A percentile compares a stretch with the other conserved stretches of the same genome.
Evolutionary conservation across 1,140 invertebrate genomes (phyloP).

Genomic region (Lucilia cuprina): DNA sequence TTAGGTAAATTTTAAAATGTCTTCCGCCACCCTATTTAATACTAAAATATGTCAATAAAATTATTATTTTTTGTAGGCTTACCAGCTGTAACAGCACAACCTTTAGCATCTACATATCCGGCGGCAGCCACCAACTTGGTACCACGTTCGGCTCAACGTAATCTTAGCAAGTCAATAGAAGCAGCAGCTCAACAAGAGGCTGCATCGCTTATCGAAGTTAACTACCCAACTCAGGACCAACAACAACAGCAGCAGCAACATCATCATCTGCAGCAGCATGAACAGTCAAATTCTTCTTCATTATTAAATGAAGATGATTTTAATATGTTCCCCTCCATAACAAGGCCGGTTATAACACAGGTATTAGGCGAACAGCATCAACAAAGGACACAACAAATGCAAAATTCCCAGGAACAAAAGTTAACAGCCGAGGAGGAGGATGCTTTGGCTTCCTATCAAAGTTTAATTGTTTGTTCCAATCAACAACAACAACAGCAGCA

Average conservation of each 20-base stretch:
- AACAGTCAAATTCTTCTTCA: slow-evolving; percentile 42
- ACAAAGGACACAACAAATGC: slow-evolving; percentile 8
- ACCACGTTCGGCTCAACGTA: slow-evolving; percentile 54
- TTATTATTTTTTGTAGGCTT: slow-evolving; percentile 35
- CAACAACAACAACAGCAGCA: slow-evolving; percentile 44
- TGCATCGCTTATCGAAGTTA: slow-evolving; percentile 30
- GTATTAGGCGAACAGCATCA: slow-evolving; percentile 32
- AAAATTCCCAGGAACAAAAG: background rate
- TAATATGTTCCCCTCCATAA: slow-evolving; percentile 41
- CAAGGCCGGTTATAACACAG: slow-evolving; percentile 40
- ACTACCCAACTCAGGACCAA: slow-evolving; percentile 40
- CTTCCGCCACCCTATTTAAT: too few species aligned
- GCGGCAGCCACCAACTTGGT: slow-evolving; percentile 1
- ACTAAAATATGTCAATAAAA: background rate
- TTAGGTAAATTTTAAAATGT: slow-evolving; percentile 30
- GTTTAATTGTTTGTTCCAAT: slow-evolving; percentile 38
- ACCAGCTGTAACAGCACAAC: slow-evolving; percentile 21
- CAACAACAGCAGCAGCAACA: slow-evolving; percentile 39
- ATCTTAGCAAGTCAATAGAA: slow-evolving; percentile 60
- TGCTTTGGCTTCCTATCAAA: slow-evolving; percentile 8
- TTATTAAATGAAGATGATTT: slow-evolving; percentile 31
- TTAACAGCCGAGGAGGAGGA: background rate
- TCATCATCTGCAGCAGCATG: slow-evolving; percentile 39
- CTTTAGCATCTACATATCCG: slow-evolving; percentile 35
- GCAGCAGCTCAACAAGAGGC: slow-evolving; percentile 47